Evolutionary conservation across 2,888 invertebrate species (phyloP).

Genomic region (Lampropteryx suffumata): DNA sequence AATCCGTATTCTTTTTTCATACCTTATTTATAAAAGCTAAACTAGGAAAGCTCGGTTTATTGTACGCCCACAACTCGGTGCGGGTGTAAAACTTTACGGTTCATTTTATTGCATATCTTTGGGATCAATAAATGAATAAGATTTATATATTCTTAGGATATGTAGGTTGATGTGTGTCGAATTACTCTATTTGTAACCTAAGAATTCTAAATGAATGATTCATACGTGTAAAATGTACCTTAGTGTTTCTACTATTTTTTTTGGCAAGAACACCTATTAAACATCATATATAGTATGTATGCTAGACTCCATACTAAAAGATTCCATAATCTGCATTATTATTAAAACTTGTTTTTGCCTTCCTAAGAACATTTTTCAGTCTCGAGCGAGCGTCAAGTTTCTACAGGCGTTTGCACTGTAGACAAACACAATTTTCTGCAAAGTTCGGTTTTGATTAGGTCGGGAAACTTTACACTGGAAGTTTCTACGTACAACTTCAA

Average conservation of each 20-base stretch:
- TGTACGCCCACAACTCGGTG: conserved; percentile 16
- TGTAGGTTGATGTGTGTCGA: conserved; percentile 18
- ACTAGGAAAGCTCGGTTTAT: conserved; percentile 13
- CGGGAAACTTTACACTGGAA: conserved; percentile 50
- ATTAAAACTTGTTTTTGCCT: conserved; percentile 24
- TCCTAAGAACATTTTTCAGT: conserved; percentile 40
- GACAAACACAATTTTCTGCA: conserved; percentile 66
- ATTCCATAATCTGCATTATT: not conserved
- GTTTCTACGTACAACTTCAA: conserved; percentile 40
- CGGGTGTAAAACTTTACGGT: conserved; percentile 24
- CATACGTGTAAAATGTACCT: no score
- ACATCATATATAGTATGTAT: no score
- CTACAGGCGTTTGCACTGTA: conserved; percentile 43
- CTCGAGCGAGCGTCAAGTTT: conserved; percentile 44
- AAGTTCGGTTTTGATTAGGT: conserved; percentile 71
- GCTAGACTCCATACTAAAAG: no score
- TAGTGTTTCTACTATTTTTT: no score
- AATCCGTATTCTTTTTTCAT: conserved; percentile 1
- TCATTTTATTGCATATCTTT: conserved; percentile 23
- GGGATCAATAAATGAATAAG: conserved; percentile 22
- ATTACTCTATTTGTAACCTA: conserved; percentile 12
- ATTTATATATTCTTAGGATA: conserved; percentile 21
- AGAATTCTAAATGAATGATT: conserved; percentile 9
- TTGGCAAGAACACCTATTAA: no score
- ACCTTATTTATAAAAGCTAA: conserved; percentile 4